These are phyloP conservation scores for Hirudo medicinalis DNA, from an alignment of 1,140 invertebrate species.

Conservation along the genomic window DNA sequence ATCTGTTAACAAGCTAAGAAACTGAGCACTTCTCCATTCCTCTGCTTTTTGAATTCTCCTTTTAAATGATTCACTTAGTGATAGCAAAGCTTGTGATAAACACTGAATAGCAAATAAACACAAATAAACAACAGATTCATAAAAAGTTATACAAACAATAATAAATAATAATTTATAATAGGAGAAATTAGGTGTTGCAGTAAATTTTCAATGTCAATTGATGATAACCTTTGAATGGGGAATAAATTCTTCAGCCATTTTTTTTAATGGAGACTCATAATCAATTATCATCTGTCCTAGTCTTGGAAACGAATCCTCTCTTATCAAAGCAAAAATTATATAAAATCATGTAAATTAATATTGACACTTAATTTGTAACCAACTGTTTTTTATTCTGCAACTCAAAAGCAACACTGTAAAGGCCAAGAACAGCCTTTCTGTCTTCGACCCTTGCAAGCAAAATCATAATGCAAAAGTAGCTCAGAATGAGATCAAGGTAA, in stretches of 20 bases:
- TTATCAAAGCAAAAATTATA: slow-evolving; percentile 27
- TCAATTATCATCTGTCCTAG: slow-evolving; percentile 94
- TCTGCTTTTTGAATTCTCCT: slow-evolving; percentile 81
- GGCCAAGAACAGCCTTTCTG: slow-evolving; percentile 82
- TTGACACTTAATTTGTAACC: slow-evolving; percentile 14
- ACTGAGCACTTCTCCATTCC: slow-evolving; percentile 79
- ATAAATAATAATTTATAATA: too few species aligned
- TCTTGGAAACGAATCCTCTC: slow-evolving; percentile 80
- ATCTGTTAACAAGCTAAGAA: slow-evolving; percentile 58
- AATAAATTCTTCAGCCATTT: slow-evolving; percentile 89
- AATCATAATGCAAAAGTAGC: slow-evolving; percentile 89
- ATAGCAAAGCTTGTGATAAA: slow-evolving; percentile 67
- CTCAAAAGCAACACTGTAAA: slow-evolving; percentile 95
- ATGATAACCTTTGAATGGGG: slow-evolving; percentile 62
- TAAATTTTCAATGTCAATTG: too few species aligned
- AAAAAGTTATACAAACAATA: too few species aligned
- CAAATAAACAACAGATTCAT: too few species aligned
- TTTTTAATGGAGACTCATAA: slow-evolving; percentile 88
- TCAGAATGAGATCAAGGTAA: slow-evolving; percentile 85
- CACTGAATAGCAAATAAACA: slow-evolving; percentile 39
- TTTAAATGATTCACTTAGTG: slow-evolving; percentile 71
- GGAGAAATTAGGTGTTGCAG: too few species aligned
- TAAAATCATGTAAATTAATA: not conserved
- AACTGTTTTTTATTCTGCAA: slow-evolving; percentile 72
- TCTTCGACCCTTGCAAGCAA: slow-evolving; percentile 90